phyloP scores from a whole-genome alignment of 2,797 vertebrate genomes.

The Calcarius lapponicus region DNA sequence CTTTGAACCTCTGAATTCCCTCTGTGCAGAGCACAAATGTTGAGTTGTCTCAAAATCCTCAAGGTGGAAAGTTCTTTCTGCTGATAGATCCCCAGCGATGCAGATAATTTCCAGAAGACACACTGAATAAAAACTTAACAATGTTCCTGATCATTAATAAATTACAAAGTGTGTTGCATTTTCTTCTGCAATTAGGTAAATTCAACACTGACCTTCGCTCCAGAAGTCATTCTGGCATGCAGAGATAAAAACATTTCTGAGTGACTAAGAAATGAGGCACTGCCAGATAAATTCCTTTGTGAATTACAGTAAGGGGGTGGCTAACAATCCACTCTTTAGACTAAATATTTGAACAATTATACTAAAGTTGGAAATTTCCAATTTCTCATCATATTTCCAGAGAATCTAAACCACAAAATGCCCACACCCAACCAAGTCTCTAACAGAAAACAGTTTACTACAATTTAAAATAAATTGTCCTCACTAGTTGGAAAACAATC shows the following conservation, averaged over 20 bases:
- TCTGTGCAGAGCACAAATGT: neutral
- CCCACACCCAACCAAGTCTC: fast-evolving
- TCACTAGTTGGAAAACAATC: neutral
- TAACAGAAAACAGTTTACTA: neutral
- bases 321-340: neutral
- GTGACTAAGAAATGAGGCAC: neutral
- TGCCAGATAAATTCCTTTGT: neutral
- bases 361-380: neutral
- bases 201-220: neutral
- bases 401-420: neutral
- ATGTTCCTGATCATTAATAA: neutral
- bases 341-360: neutral
- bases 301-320: neutral
- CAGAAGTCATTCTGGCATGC: neutral
- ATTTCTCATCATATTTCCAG: neutral
- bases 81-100: neutral
- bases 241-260: neutral
- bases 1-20: neutral
- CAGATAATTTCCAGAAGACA: neutral
- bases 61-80: neutral
- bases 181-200: neutral
- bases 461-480: neutral
- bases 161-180: neutral
- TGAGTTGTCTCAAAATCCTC: neutral
- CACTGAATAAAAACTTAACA: neutral